Evolutionary conservation across 2,797 vertebrate genomes (phyloP), one percentile per base, ranked within the genome.

Genomic region (Clarias fuscus): DNA sequence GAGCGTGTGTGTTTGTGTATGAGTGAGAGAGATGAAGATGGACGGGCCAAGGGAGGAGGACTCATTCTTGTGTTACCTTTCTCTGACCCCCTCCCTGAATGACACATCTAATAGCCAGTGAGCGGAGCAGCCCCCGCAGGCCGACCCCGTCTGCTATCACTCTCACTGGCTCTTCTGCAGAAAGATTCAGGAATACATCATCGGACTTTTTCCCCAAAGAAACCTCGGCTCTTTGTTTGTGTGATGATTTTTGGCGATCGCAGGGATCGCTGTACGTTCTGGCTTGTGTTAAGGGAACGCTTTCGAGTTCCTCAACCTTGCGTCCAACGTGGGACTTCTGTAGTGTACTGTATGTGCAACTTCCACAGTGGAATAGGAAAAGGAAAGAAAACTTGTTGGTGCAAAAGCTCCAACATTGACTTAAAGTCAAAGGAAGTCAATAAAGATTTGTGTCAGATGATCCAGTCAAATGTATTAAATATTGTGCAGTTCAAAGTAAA

Each of bases 51-150:
- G 86, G 77, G 93, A 92, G 90, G 91, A 92, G 91, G 90, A 92
- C 93, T 94, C 92, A 91, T 91, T 92, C 92, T 93, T 95, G 93
- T 94, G 94, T 94, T 95, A 95, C 95, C 95, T 96, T 94, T 95
- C 92, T 90, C 92, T 95, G 95, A 96, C 95, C 86, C 78, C 83
- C 94, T 93, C 93, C 89, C 79, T 93, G 94, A 95, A 93, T 95
- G 94, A 95, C 94, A 95, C 94, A 95, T 95, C 95, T 95, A 95
- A 95, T 95, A 94, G 94, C 93, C 93, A 88, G 89, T 85, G 89
- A 85, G 86, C 89, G 92, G 94, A 94, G 94, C 93, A 89, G 92
- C 92, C 90, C 88, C 88, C 89, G 85, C 89, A 80, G 86, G 91
- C 91, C 76, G 84, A 89, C 84, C 89, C 90, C n/a, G 79, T 87